A percentile compares a stretch with the other conserved stretches of the same genome.
These are phyloP conservation scores for Heliconius ismenius DNA, from an alignment of 2,888 invertebrate species.

Conservation along the genomic window DNA sequence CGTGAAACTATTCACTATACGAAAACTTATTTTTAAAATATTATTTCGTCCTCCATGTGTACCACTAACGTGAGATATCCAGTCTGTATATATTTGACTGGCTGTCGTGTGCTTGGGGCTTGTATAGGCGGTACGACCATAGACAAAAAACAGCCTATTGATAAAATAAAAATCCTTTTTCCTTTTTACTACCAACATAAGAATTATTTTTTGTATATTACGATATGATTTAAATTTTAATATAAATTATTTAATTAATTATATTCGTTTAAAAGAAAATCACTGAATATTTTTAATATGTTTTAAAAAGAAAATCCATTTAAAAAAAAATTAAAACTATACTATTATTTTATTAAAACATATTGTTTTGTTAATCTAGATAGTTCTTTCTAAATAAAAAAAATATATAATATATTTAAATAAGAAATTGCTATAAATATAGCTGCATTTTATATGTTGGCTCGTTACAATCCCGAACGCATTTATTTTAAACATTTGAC, in stretches of 20 bases:
- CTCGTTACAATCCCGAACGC: constrained; percentile 10
- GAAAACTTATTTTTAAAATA: constrained; percentile 54
- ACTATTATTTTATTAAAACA: too few relatives aligned
- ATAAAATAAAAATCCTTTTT: constrained; percentile 11
- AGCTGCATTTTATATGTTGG: background rate
- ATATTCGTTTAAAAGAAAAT: background rate
- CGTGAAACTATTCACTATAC: constrained; percentile 51
- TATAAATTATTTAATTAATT: background rate
- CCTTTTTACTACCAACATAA: constrained; percentile 20
- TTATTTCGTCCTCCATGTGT: constrained; percentile 65
- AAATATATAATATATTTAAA: background rate
- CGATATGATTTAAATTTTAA: background rate
- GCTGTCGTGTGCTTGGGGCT: constrained; percentile 20
- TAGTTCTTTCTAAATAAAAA: background rate
- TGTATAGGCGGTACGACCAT: constrained; percentile 16
- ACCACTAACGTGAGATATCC: constrained; percentile 41
- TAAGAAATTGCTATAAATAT: background rate
- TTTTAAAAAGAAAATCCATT: too few relatives aligned
- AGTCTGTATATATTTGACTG: constrained; percentile 39
- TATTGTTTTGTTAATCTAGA: too few relatives aligned
- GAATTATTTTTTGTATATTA: background rate
- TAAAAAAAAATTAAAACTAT: too few relatives aligned
- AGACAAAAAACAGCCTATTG: constrained; percentile 19
- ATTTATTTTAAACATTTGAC: constrained; percentile 19
- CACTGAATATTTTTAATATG: background rate